Percentiles rank a stretch among this genome's conserved stretches.
Evolutionary conservation across 2,113 vertebrate genomes (phyloP).

Genomic region (Rhinoptilus africanus): DNA sequence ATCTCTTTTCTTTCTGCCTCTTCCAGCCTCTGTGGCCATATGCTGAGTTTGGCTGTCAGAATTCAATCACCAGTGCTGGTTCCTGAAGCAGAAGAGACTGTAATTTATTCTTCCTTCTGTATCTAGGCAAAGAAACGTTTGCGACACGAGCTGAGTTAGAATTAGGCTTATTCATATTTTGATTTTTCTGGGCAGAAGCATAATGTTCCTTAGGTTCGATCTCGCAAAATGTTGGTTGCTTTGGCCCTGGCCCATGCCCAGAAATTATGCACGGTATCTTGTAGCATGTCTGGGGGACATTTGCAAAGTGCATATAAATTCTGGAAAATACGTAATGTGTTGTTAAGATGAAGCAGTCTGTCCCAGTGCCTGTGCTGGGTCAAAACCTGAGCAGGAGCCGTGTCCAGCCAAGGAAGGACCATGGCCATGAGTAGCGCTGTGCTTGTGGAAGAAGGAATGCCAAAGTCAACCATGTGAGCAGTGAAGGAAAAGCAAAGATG

Average conservation of each 20-base stretch:
- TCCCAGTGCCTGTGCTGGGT: not conserved
- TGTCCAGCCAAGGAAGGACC: not conserved
- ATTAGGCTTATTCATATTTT: not conserved
- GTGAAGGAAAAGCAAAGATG: not conserved
- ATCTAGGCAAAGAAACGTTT: not conserved
- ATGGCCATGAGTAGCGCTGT: accelerated
- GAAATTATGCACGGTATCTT: not conserved
- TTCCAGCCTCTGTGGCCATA: not conserved
- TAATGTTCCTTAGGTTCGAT: not conserved
- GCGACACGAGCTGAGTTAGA: not conserved
- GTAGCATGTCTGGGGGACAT: accelerated
- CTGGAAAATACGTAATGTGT: not conserved
- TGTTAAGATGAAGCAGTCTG: not conserved
- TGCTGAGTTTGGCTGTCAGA: not conserved
- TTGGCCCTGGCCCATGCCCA: not conserved
- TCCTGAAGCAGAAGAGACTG: not conserved
- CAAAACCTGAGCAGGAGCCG: not conserved
- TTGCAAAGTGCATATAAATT: not conserved
- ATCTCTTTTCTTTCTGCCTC: not conserved
- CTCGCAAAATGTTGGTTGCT: not conserved
- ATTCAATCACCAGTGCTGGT: not conserved
- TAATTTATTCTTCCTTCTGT: not conserved
- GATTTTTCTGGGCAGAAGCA: not conserved
- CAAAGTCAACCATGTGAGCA: not conserved
- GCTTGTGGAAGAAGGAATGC: not conserved